phyloP scores from a whole-genome alignment of 53 echinoderm and acorn worm species.

The Astropecten irregularis region DNA sequence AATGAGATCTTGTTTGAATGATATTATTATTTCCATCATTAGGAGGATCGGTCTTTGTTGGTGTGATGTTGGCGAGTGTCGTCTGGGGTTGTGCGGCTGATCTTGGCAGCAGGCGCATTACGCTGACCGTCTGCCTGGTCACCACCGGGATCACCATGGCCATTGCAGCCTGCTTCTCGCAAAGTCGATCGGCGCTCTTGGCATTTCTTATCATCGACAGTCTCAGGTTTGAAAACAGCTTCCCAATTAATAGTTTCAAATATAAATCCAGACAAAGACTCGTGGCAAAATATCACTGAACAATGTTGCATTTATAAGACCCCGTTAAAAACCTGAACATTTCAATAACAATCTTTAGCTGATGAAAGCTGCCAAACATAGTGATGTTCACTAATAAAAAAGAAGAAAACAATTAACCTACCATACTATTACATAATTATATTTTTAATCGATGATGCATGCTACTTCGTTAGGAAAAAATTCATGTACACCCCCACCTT shows the following conservation, averaged over 20 bases:
- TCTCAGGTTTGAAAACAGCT: slow-evolving; percentile 4
- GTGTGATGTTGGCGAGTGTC: slow-evolving; percentile 19
- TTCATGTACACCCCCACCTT: too few species aligned
- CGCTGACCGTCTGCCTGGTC: slow-evolving; percentile 9
- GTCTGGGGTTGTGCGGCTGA: slow-evolving; percentile 57
- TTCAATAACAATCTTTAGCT: too few species aligned
- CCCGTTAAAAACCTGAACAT: too few species aligned
- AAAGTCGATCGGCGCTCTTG: slow-evolving; percentile 14
- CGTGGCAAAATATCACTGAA: background rate
- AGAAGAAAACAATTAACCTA: too few species aligned
- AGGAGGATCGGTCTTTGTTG: slow-evolving; percentile 33
- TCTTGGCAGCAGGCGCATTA: background rate
- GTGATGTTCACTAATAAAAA: too few species aligned
- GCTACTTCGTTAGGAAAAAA: too few species aligned
- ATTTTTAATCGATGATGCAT: too few species aligned
- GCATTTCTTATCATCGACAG: slow-evolving; percentile 12
- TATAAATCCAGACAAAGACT: background rate
- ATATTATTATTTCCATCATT: too few species aligned
- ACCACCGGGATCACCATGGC: background rate
- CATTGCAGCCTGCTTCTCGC: slow-evolving; percentile 6
- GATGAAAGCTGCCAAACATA: too few species aligned
- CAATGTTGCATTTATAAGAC: background rate
- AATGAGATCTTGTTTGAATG: too few species aligned
- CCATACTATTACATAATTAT: too few species aligned
- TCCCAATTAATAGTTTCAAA: background rate